A percentile compares a stretch with the other conserved stretches of the same genome.
Evolutionary conservation across 2,888 invertebrate species (phyloP).

Genomic region (Neuroscelio doddi): DNA sequence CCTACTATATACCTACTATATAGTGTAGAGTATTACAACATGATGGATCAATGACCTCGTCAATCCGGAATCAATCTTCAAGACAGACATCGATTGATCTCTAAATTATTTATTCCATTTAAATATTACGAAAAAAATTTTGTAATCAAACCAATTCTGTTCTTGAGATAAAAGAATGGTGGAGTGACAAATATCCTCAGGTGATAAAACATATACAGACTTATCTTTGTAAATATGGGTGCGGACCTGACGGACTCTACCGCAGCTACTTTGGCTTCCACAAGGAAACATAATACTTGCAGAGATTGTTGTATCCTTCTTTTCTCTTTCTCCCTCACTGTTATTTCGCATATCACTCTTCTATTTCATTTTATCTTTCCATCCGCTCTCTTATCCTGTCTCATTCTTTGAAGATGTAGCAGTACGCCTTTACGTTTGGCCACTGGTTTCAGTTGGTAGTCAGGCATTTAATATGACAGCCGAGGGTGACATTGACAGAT

Average conservation of each 20-base stretch:
- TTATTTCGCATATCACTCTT: conserved; percentile 17
- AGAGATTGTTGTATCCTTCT: conserved; percentile 13
- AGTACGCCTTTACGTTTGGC: conserved; percentile 26
- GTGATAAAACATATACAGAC: too few relatives aligned
- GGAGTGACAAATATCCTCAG: too few relatives aligned
- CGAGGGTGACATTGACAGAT: conserved; percentile 68
- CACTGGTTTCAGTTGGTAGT: conserved; percentile 57
- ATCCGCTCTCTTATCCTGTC: conserved; percentile 24
- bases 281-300: conserved; percentile 26
- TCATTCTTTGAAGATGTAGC: conserved; percentile 13
- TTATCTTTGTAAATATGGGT: too few relatives aligned
- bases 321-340: conserved; percentile 9
- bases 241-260: too few relatives aligned
- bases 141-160: too few relatives aligned
- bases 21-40: background rate
- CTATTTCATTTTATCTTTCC: conserved; percentile 13
- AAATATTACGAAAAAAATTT: too few relatives aligned
- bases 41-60: conserved; percentile 1
- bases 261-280: conserved; percentile 15
- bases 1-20: too few relatives aligned
- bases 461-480: conserved; percentile 63
- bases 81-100: too few relatives aligned
- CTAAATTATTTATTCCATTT: too few relatives aligned
- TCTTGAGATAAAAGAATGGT: too few relatives aligned
- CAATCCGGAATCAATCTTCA: background rate